A percentile compares a stretch with the other conserved stretches of the same genome.
Conservation (phyloP, 2,113 vertebrate species). For the Plestiodon gilberti region DNA sequence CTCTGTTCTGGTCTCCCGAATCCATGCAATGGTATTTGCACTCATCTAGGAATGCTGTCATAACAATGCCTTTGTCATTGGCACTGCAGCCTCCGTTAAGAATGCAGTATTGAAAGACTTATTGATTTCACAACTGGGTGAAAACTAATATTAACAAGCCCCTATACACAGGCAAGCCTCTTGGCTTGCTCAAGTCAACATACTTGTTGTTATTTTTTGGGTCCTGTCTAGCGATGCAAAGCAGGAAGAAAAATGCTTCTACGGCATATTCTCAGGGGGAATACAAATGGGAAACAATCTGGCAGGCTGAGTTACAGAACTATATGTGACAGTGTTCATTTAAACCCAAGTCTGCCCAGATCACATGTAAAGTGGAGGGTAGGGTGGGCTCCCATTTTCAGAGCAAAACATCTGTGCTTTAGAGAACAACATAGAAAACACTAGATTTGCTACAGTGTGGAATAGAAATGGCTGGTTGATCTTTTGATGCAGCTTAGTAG, state of each 20-base stretch:
- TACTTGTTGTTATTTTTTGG: neutral
- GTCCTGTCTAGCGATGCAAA: constrained; percentile 11
- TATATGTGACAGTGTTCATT: neutral
- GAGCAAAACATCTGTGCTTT: neutral
- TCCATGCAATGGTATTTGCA: neutral
- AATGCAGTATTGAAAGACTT: constrained; percentile 64
- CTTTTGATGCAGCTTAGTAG: neutral
- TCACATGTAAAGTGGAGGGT: neutral
- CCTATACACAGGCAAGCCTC: neutral
- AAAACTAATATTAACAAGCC: constrained; percentile 31
- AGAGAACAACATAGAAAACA: neutral
- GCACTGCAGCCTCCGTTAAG: constrained; percentile 70
- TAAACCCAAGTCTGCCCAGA: neutral
- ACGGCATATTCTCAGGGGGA: neutral
- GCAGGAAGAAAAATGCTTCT: neutral
- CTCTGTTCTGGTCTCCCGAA: neutral
- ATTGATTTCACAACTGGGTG: constrained; percentile 64
- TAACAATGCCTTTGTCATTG: constrained; percentile 57
- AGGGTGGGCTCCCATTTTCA: neutral
- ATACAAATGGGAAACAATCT: neutral
- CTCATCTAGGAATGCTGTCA: constrained; percentile 31
- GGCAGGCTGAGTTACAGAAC: neutral
- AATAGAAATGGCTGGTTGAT: neutral
- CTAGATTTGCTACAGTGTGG: neutral
- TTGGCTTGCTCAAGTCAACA: constrained; percentile 24